Evolutionary conservation across 2,113 vertebrate genomes (phyloP).

Genomic region (Scomber scombrus): DNA sequence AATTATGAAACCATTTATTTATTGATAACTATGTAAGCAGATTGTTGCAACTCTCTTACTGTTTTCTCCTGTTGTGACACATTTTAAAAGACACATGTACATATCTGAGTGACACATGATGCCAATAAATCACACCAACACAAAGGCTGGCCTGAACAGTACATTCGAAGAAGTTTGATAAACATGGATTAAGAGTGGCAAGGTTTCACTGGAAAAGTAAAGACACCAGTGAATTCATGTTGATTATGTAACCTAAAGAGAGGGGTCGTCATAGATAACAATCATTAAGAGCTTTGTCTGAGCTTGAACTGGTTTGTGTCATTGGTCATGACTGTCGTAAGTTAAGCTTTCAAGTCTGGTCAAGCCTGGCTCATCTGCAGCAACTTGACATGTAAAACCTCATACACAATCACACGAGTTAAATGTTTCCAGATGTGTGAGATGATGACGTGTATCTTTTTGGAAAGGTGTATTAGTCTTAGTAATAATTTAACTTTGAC

Average conservation of each 20-base stretch:
- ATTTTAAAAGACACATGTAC: constrained; percentile 10
- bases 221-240: neutral
- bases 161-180: constrained; percentile 1
- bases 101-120: constrained; percentile 14
- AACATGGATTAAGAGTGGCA: neutral
- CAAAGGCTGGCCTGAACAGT: neutral
- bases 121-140: constrained; percentile 44
- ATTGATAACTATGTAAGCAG: neutral
- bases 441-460: neutral
- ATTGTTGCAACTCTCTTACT: neutral
- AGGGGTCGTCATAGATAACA: neutral
- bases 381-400: neutral
- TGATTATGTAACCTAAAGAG: neutral
- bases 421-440: neutral
- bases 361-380: neutral
- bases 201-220: neutral
- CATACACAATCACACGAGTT: neutral
- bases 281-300: constrained; percentile 29
- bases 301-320: constrained; percentile 17
- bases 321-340: constrained; percentile 1
- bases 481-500: neutral
- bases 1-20: neutral
- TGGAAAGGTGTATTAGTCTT: neutral
- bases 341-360: constrained; percentile 15
- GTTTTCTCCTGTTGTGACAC: neutral